Evolutionary conservation across 2,113 vertebrate genomes (phyloP).

Genomic region (Brachyhypopomus occidentalis): DNA sequence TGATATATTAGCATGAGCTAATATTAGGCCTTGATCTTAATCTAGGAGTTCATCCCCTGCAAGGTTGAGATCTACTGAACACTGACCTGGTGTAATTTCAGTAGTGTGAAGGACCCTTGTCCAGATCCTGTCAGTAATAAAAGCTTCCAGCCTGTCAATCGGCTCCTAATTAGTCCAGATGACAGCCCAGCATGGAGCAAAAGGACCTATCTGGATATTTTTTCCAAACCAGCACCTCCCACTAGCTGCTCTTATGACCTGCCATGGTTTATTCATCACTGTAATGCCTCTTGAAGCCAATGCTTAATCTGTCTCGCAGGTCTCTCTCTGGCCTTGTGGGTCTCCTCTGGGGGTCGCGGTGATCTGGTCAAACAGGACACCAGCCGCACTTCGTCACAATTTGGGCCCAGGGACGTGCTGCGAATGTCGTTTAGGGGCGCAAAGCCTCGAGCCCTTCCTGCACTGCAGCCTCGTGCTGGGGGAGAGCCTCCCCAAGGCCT

Average conservation of each 20-base stretch:
- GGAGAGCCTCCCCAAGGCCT: not conserved
- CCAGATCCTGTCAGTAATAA: conserved; percentile 41
- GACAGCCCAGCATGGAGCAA: conserved; percentile 1
- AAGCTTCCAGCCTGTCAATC: conserved; percentile 32
- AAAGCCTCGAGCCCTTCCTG: not conserved
- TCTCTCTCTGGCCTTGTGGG: not conserved
- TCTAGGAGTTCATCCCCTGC: conserved; percentile 15
- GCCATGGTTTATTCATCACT: conserved; percentile 41
- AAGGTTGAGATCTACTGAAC: not conserved
- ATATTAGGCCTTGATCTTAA: not conserved
- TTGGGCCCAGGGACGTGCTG: not conserved
- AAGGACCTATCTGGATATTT: conserved; percentile 20
- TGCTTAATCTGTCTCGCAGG: not conserved
- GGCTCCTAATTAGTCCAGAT: conserved; percentile 42
- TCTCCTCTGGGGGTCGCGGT: not conserved
- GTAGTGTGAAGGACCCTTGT: conserved; percentile 21
- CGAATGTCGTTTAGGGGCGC: not conserved
- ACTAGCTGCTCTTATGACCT: conserved; percentile 32
- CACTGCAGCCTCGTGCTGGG: not conserved
- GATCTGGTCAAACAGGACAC: not conserved
- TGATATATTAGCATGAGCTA: conserved; percentile 10
- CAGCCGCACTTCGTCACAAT: not conserved
- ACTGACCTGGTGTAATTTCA: conserved; percentile 41
- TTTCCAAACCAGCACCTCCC: not conserved
- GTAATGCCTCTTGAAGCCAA: not conserved